phyloP scores from a whole-genome alignment of 2,888 invertebrate genomes.

The Cistogaster globosa region DNA sequence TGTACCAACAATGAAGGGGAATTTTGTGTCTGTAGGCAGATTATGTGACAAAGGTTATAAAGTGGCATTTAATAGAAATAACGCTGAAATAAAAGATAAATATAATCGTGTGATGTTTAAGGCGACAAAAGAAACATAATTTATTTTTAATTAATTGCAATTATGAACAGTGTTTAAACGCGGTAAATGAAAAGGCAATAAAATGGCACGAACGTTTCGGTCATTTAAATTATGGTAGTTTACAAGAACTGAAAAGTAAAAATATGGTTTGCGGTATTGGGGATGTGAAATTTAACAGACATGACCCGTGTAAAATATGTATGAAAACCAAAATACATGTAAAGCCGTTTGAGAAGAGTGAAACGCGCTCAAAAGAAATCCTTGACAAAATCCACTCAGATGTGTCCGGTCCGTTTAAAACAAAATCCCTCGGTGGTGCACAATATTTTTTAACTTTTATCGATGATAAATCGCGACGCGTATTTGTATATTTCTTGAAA shows the following conservation, averaged over 20 bases:
- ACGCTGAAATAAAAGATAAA: background rate
- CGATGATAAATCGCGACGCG: slow-evolving; percentile 5
- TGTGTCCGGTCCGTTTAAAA: slow-evolving; percentile 24
- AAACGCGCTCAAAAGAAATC: slow-evolving; percentile 32
- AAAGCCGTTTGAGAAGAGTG: slow-evolving; percentile 20
- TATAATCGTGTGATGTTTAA: background rate
- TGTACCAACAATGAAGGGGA: slow-evolving; percentile 45
- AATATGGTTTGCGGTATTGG: background rate
- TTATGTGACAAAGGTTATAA: background rate
- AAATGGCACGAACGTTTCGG: slow-evolving; percentile 9
- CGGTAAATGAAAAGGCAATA: background rate
- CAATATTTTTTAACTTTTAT: slow-evolving; percentile 24
- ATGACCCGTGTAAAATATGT: slow-evolving; percentile 27
- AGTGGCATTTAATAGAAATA: too few species aligned
- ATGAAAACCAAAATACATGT: slow-evolving; percentile 22
- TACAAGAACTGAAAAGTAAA: slow-evolving; percentile 3
- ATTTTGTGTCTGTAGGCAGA: slow-evolving; percentile 47
- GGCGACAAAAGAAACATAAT: background rate
- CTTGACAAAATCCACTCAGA: slow-evolving; percentile 31
- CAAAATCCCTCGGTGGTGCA: slow-evolving; percentile 7
- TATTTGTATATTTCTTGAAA: slow-evolving; percentile 27
- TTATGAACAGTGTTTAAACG: background rate
- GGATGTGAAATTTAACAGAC: background rate
- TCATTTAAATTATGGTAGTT: slow-evolving; percentile 25
- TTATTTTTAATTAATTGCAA: background rate